Conservation (phyloP, 35 echinoderm and acorn worm species). For the Heliocidaris erythrogramma region DNA sequence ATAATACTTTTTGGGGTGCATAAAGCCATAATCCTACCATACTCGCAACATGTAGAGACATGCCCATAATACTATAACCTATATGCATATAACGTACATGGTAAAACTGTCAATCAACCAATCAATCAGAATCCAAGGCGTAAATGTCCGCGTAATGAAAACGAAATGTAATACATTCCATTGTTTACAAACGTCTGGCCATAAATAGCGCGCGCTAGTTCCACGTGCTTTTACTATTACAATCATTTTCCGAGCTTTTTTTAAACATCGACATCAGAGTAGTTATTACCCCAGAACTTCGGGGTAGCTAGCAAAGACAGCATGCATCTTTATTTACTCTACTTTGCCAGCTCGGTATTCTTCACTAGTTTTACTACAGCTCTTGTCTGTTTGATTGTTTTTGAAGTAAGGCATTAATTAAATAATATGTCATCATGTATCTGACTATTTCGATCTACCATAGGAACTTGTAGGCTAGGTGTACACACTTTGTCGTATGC, state of each 20-base stretch:
- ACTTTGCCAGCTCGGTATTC: no score
- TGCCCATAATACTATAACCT: neutral
- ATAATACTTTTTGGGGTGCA: no score
- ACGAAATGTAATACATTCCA: neutral
- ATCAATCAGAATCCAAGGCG: neutral
- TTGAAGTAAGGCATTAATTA: no score
- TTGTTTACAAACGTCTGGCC: neutral
- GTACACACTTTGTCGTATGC: no score
- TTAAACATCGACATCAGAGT: no score
- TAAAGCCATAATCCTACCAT: neutral
- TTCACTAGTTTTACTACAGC: no score
- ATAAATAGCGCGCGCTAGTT: neutral
- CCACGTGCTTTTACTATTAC: neutral
- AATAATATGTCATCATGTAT: no score
- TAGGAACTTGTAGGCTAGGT: no score
- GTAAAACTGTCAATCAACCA: neutral
- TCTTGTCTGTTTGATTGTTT: neutral
- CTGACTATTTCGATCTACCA: no score
- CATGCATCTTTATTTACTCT: no score
- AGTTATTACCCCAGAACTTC: neutral
- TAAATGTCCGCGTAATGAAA: neutral
- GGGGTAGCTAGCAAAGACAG: neutral
- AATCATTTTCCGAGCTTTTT: no score
- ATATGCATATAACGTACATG: neutral
- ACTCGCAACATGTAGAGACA: neutral